Evolutionary conservation across 2,888 invertebrate genomes (phyloP), one percentile per base, ranked within the genome.

Genomic region (Drosophila mayaguana): DNA sequence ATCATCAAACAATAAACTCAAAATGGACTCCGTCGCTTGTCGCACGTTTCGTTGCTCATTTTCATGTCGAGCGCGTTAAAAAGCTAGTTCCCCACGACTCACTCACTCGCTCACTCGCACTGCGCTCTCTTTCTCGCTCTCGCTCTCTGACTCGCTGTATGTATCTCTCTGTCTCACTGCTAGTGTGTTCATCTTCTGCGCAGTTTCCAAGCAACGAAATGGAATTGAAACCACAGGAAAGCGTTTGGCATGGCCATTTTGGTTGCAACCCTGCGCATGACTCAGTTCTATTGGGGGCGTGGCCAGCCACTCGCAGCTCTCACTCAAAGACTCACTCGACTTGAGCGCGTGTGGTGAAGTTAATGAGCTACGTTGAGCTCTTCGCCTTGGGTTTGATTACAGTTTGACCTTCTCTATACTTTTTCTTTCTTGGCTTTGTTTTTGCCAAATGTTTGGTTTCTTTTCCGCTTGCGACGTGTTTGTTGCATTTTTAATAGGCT

Each of bases 1-100:
- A 92, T 92, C 92, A 92, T 92, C 92, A 92, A 92, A 92, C 92
- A 92, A 92, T 92, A 92, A 92, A 92, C 92, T 92, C 92, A 91
- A 92, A 92, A 92, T 92, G 91, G 92, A 92, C 92, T 92, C 92
- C 92, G 86, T 89, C 89, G 87, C 85, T 90, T 88, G 86, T 90
- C 89, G 87, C 90, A 89, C 89, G 88, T 90, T 90, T 90, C 89
- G 90, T 77, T 90, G 89, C 90, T 91, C 90, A 91, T 91, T 91
- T 91, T 91, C 91, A 88, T 90, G 82, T 88, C 89, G 86, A 86
- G 86, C 84, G 87, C 84, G 85, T 83, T 84, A 88, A 84, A 84
- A 85, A 85, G 88, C 83, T 66, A 76, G 72, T 73, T 76, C 66
- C 75, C 80, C 85, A 65, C 70, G 55, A 48, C 61, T 57, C 55